Evolutionary conservation across 1,140 invertebrate species (phyloP).

Genomic region (Helicorthomorpha holstii): DNA sequence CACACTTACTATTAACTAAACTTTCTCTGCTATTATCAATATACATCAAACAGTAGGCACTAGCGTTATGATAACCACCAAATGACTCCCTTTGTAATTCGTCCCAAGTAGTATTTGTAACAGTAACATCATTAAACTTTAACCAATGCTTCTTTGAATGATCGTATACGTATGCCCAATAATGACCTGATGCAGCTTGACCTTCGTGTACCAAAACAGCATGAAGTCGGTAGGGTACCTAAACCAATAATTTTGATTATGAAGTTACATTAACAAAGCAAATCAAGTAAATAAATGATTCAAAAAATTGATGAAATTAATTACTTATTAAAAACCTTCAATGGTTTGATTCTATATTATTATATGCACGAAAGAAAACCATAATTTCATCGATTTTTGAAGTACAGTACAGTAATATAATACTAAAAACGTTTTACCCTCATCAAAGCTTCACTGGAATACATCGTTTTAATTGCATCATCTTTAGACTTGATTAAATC

Average conservation of each 20-base stretch:
- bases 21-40: slow-evolving; percentile 22
- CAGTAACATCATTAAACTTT: slow-evolving; percentile 33
- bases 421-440: slow-evolving; percentile 16
- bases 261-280: no score
- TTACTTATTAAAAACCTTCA: no score
- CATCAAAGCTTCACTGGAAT: slow-evolving; percentile 26
- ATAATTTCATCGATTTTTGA: background rate
- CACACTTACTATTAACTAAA: slow-evolving; percentile 13
- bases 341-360: no score
- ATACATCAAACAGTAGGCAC: slow-evolving; percentile 34
- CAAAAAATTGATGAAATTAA: no score
- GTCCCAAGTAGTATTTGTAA: slow-evolving; percentile 30
- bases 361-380: no score
- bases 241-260: no score
- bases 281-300: no score
- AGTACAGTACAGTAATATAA: background rate
- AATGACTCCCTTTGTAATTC: slow-evolving; percentile 30
- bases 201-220: slow-evolving; percentile 35
- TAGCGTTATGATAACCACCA: slow-evolving; percentile 32
- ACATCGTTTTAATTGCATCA: slow-evolving; percentile 25
- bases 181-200: slow-evolving; percentile 34
- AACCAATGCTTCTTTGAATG: slow-evolving; percentile 14
- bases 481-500: slow-evolving; percentile 24
- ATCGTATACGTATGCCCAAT: slow-evolving; percentile 33
- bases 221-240: slow-evolving; percentile 28